Base-by-base conservation (phyloP, 1,140 invertebrate genomes). In the Spodoptera frugiperda region DNA sequence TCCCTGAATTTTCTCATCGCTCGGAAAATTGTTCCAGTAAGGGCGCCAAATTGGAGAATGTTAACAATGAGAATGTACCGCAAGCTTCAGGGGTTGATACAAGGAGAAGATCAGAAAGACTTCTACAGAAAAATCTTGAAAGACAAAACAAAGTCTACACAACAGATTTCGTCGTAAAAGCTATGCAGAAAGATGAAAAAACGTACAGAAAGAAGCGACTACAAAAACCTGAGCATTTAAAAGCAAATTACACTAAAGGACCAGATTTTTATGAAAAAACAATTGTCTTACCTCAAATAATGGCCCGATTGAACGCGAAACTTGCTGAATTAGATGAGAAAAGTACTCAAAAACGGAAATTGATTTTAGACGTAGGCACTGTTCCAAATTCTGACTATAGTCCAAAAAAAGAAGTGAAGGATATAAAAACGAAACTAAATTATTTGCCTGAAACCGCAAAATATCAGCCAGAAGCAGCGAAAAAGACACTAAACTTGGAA, bases 191-290 rank as follows among this genome's bases (percentile, higher is more conserved):
- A 55, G 77, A 86, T 51, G 78, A 77, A 21, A 86, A 86, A 57
- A n/a, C 59, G 12, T 84, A 82, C 46, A 67, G 30, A 12, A 84
- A 85, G 76, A 77, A 78, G 12, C 30, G 53, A 30, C 12, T 68
- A 21, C 25, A 57, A 9, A 77, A 70, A 59, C 73, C 46, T 33
- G 77, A 84, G 1, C 49, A 15, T 12, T 76, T 70, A 55, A 83
- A 70, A 55, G 49, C 51, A 5, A 67, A 67, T 19, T 83, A 65
- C 25, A 84, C 81, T 0, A 84, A 83, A 81, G 85, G 84, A 0
- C 81, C 85, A 10, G 78, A 79, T 77, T 65, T 87, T n/a, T 55
- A 84, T 15, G 85, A 87, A 57, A 87, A 87, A 57, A 81, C 76
- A n/a, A 53, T 84, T 2, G 78, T 83, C 0, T 61, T 87, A 55